phyloP scores from a whole-genome alignment of 2,888 invertebrate species.

The Oscheius myriophilus region DNA sequence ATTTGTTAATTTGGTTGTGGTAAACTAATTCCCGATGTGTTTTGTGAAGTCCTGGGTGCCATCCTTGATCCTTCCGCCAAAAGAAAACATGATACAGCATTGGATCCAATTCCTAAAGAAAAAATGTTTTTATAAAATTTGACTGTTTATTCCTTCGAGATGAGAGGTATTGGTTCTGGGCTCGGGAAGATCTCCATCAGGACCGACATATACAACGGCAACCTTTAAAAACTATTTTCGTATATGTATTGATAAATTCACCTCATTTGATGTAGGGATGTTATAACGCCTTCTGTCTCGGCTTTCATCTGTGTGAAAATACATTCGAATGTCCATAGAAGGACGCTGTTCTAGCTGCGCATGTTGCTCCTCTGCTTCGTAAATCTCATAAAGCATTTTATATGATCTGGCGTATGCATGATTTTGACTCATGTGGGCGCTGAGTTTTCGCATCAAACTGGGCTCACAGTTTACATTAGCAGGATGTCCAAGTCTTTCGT shows the following conservation, averaged over 20 bases:
- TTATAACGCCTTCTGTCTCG: constrained; percentile 45
- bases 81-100: constrained; percentile 72
- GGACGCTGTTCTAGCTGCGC: constrained; percentile 2
- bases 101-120: constrained; percentile 66
- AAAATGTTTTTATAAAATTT: constrained; percentile 35
- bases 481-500: constrained; percentile 13
- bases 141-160: too few relatives aligned
- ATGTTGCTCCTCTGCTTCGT: constrained; percentile 26
- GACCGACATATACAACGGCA: constrained; percentile 49
- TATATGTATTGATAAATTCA: too few relatives aligned
- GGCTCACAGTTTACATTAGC: constrained; percentile 33
- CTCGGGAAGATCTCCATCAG: constrained; percentile 35
- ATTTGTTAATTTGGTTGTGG: too few relatives aligned
- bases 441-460: constrained; percentile 31
- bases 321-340: constrained; percentile 24
- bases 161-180: constrained; percentile 69
- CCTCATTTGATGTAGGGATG: constrained; percentile 30
- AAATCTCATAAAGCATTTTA: constrained; percentile 39
- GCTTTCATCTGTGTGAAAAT: constrained; percentile 27
- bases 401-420: constrained; percentile 36
- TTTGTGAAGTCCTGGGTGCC: constrained; percentile 32
- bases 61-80: constrained; percentile 53
- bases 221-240: constrained; percentile 36
- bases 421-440: constrained; percentile 5
- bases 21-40: too few relatives aligned